Percentiles rank a stretch among this genome's conserved stretches.
Evolutionary conservation across 2,888 invertebrate species (phyloP).

Genomic region (Lumbricus terrestris): DNA sequence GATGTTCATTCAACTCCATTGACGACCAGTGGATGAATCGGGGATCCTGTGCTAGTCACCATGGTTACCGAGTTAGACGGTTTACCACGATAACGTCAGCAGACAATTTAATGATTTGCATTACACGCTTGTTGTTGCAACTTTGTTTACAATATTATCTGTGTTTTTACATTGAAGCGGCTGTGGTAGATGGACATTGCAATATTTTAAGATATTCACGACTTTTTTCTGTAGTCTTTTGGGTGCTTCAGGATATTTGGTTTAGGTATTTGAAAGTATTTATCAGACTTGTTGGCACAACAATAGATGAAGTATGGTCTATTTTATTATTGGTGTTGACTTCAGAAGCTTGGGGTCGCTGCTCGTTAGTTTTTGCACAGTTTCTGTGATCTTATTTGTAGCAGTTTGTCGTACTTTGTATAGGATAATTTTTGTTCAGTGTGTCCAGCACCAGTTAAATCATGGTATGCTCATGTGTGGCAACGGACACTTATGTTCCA

Average conservation of each 20-base stretch:
- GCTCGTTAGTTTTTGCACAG: background rate
- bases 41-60: background rate
- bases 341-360: background rate
- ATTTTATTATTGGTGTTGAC: background rate
- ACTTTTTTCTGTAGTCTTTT: background rate
- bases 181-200: background rate
- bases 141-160: background rate
- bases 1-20: background rate
- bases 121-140: background rate
- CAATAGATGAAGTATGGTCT: background rate
- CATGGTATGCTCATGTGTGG: background rate
- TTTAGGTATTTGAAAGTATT: background rate
- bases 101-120: background rate
- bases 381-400: background rate
- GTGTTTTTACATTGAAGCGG: background rate
- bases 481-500: background rate
- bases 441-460: background rate
- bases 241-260: background rate
- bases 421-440: background rate
- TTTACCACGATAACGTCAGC: background rate
- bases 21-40: background rate
- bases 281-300: background rate
- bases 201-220: background rate
- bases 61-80: background rate
- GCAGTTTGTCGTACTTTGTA: background rate